Base-by-base conservation (phyloP, 2,797 vertebrate species). In the Chromobotia macracanthus region DNA sequence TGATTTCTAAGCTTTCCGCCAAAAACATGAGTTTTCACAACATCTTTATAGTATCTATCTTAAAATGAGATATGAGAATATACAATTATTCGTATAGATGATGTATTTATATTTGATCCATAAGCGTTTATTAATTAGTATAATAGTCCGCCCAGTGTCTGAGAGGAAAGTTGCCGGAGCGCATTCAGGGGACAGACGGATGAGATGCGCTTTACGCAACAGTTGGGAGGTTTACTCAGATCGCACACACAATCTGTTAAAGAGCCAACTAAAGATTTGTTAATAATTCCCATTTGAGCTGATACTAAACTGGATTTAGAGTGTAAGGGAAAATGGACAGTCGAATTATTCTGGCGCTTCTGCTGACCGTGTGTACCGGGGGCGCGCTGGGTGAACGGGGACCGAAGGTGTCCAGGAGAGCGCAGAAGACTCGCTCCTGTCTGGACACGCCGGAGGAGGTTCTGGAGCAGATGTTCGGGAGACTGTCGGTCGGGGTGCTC, bases 401-500 rank as follows among this genome's bases (percentile, higher is more conserved):
- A 28, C 86, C n/a, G 15, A 91, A 92, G 83, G 80, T 90, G 5
- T 84, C 83, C 83, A 91, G 91, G 31, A 95, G 92, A 82, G 86
- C 90, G 9, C 12, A 74, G 58, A 91, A 93, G 85, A 78, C 85
- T 13, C 93, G 95, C 64, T 84, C 90, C 15, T 98, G 97, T 64
- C 89, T 91, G 16, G 96, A 97, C 75, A 90, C 96, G 64, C 96
- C 96, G 0, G 96, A 97, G 87, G 96, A 97, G 90, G 90, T 95
- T 76, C 87, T 98, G 90, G 96, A 98, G 90, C 96, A 97, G 92
- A 94, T 96, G 92, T 97, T 97, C 84, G 96, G 96, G 28, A 91
- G 95, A 19, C 94, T 97, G 61, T 94, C 95, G 0, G 96, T 95
- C 1, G 96, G 96, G 11, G 95, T 98, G 83, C 94, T 97, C 83